Conservation (phyloP, 2,888 invertebrate species). For the Mechanitis messenoides region DNA sequence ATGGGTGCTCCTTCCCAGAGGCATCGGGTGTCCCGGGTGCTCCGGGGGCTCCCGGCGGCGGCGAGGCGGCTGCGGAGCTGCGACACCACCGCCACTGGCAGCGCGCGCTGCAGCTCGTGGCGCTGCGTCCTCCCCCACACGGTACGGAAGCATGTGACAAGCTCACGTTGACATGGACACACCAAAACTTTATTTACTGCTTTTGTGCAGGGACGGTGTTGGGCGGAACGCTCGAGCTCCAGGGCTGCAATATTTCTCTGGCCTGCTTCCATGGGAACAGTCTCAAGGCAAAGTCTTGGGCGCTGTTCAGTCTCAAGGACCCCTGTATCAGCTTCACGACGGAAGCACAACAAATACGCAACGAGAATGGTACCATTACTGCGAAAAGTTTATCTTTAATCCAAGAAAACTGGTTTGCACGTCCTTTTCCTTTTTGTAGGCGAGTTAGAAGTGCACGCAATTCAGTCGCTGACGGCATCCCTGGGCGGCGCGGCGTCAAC, state of each 20-base stretch:
- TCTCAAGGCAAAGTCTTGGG: constrained; percentile 97
- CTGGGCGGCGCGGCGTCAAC: constrained; percentile 78
- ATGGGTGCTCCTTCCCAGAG: too few relatives aligned
- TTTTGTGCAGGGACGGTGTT: constrained; percentile 81
- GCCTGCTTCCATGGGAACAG: constrained; percentile 99
- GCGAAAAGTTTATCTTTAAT: background rate
- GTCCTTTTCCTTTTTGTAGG: constrained; percentile 44
- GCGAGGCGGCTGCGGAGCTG: constrained; percentile 64
- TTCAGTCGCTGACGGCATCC: constrained; percentile 93
- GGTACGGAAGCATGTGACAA: constrained; percentile 43
- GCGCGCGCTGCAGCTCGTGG: constrained; percentile 86
- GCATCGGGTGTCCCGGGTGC: background rate
- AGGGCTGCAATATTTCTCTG: constrained; percentile 92
- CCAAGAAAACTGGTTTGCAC: background rate
- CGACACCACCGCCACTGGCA: constrained; percentile 97
- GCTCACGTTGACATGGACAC: background rate
- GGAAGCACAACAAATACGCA: constrained; percentile 91
- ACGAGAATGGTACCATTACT: constrained; percentile 72
- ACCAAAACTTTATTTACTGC: constrained; percentile 7
- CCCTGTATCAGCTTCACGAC: constrained; percentile 95
- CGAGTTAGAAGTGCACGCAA: constrained; percentile 83
- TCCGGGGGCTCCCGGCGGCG: constrained; percentile 27
- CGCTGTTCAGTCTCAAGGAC: constrained; percentile 93
- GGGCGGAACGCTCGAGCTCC: constrained; percentile 92
- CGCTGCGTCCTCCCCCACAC: constrained; percentile 86